Evolutionary conservation across 2,888 invertebrate species (phyloP), one percentile per base, ranked within the genome.

Genomic region (Aproaerema taeniolella): DNA sequence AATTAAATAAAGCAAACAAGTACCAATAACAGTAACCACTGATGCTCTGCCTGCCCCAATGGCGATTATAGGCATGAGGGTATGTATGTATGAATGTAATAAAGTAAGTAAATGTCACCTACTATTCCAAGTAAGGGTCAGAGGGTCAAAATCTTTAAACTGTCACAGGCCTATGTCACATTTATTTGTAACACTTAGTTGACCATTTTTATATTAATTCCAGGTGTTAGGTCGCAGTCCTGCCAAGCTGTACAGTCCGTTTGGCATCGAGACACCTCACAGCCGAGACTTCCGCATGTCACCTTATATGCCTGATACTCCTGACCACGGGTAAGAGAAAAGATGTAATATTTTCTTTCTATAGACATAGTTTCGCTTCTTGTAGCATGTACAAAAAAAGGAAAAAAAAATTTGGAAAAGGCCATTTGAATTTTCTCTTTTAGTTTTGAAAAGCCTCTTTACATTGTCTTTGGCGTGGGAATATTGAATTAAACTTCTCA

Each of bases 231-330:
- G 81, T 10, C 61, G 83, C 37, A 93, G 93, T 14, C 93, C 93
- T 0, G 91, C 92, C 0, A 92, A 92, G 67, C 58, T 93, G 40
- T 93, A 93, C 67, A 93, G 93, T 53, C 93, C 93, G 0, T 93
- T 93, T 58, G 90, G 91, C 4, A 92, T 93, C 26, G 93, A 93
- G 55, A 91, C 92, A 1, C 93, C 93, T 0, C 87, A 86, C 45
- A 87, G 70, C 72, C 85, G 87, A 1, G 87, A 82, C 58, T 77
- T 74, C 47, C 69, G 80, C 45, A 86, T 83, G 87, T 85, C 71
- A 26, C 89, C 89, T 0, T 88, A 88, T 53, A 88, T 88, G 67
- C 80, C 82, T 7, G 87, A 87, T 28, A 87, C 87, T 9, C 87
- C 86, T 0, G 87, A 87, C 15, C 81, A 87, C 64, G 81, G 81